Evolutionary conservation across 2,113 vertebrate genomes (phyloP), one percentile per base, ranked within the genome.

Genomic region (Phrynosoma platyrhinos): DNA sequence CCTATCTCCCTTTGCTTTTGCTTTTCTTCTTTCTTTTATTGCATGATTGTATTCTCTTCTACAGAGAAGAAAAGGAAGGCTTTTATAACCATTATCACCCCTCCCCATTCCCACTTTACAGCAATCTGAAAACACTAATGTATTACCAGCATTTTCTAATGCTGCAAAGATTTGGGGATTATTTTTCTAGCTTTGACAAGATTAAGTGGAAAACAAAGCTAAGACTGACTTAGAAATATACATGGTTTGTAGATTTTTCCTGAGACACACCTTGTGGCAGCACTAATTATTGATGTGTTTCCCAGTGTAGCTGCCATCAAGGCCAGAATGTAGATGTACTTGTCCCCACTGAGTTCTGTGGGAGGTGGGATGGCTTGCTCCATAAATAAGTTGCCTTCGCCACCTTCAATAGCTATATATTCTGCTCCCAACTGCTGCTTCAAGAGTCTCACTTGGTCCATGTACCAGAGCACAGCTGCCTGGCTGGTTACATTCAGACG

Each of bases 401-500:
- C 97, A 0, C 98, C 98, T 92, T 98, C 98, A 5, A 98, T 92
- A 74, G 91, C 87, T 81, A 98, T 0, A 5, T 97, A 98, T 40
- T 97, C 77, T 83, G 98, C 97, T 40, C 97, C 98, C 91, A 98
- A 91, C 0, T 64, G 96, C 87, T 95, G 94, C 93, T 77, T 95
- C 82, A 98, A 91, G 64, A 68, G 93, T 30, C 36, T 96, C 90
- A 97, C 97, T 9, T 95, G 96, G 2, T 97, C 96, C 96, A 98
- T 93, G 94, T 96, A 98, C 98, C 98, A 98, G 93, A 88, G 90
- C 68, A 97, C 95, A 0, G 97, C 98, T 21, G 79, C 95, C n/a
- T 97, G 94, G 32, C 97, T 98, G 90, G 96, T 97, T 93, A 98
- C 93, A 30, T 98, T 98, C 80, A 98, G 96, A 93, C 97, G 98